Conservation (phyloP, 2,888 invertebrate genomes). For the Pristionchus entomophagus region DNA sequence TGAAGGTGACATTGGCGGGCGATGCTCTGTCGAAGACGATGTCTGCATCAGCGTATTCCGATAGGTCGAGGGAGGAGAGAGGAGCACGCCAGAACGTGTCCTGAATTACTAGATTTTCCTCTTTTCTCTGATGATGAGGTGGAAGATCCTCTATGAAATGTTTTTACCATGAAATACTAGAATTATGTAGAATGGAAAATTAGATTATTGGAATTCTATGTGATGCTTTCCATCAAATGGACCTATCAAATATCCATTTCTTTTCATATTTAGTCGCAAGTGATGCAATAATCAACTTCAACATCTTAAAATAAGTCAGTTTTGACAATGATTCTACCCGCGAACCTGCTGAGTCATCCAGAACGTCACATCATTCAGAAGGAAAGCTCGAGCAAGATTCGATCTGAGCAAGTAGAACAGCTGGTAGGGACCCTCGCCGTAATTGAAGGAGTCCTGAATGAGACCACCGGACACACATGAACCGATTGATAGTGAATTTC, state of each 20-base stretch:
- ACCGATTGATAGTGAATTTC: background rate
- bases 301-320: background rate
- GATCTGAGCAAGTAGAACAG: conserved; percentile 73
- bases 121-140: no score
- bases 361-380: conserved; percentile 59
- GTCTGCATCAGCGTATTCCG: conserved; percentile 51
- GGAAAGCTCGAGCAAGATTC: conserved; percentile 67
- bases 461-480: background rate
- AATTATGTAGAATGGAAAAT: no score
- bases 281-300: no score
- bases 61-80: conserved; percentile 56
- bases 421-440: conserved; percentile 74
- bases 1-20: conserved; percentile 63
- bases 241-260: no score
- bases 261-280: no score
- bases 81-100: conserved; percentile 72
- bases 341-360: conserved; percentile 75
- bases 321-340: background rate
- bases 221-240: no score
- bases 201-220: no score
- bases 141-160: no score
- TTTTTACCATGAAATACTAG: no score
- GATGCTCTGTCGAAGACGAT: conserved; percentile 72
- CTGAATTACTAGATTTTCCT: conserved; percentile 49
- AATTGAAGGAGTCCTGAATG: conserved; percentile 65